These are phyloP conservation scores for Astropecten irregularis DNA, from an alignment of 53 echinoderm and acorn worm genomes.

Conservation along the genomic window DNA sequence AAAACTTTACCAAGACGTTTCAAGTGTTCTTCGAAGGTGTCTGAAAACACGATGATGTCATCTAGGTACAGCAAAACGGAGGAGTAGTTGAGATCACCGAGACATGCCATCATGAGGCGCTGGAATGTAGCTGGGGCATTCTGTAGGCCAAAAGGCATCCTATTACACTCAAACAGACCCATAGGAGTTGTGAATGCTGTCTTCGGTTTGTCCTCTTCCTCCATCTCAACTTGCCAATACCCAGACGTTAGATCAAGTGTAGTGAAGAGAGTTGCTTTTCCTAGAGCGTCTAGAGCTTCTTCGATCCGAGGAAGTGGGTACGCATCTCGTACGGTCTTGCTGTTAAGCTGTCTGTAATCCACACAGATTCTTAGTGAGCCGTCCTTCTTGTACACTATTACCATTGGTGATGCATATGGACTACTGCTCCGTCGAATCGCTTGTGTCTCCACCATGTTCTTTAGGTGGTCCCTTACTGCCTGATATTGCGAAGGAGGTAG, in stretches of 20 bases:
- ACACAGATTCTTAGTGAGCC: slow-evolving; percentile 19
- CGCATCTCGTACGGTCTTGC: not conserved
- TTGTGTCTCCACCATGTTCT: slow-evolving; percentile 12
- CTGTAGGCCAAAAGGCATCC: slow-evolving; percentile 5
- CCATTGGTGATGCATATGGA: slow-evolving; percentile 35
- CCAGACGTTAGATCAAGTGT: slow-evolving; percentile 5
- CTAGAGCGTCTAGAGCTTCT: slow-evolving; percentile 1
- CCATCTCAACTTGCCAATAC: not conserved
- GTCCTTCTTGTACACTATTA: slow-evolving; percentile 43
- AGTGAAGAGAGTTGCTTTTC: not conserved
- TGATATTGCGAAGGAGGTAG: slow-evolving; percentile 2
- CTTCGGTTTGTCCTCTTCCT: slow-evolving; percentile 3
- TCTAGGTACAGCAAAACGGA: slow-evolving; percentile 9
- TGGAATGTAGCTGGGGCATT: slow-evolving; percentile 28
- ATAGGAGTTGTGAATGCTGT: slow-evolving; percentile 5
- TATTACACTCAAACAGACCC: slow-evolving; percentile 1
- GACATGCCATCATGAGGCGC: not conserved
- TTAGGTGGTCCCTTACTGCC: slow-evolving; percentile 12
- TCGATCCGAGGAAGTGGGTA: slow-evolving; percentile 12
- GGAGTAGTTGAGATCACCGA: not conserved
- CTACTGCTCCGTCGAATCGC: slow-evolving; percentile 12
- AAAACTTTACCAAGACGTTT: not conserved
- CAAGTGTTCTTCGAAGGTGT: slow-evolving; percentile 27
- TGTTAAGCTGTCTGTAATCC: slow-evolving; percentile 14
- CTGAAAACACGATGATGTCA: slow-evolving; percentile 29